Evolutionary conservation across 2,888 invertebrate genomes (phyloP).

Genomic region (Apotomis betuletana): DNA sequence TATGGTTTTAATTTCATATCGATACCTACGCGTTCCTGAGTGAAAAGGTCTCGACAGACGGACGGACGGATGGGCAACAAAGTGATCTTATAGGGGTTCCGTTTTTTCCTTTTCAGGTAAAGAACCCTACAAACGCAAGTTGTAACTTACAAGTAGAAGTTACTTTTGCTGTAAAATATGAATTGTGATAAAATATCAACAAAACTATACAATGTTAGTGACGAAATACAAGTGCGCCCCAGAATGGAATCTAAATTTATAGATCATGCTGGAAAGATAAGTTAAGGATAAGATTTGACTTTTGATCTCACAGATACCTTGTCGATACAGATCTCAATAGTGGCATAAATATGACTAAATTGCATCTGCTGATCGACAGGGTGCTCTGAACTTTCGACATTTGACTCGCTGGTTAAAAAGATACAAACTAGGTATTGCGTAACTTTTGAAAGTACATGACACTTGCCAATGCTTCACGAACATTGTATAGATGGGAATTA

Average conservation of each 20-base stretch:
- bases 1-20: too few species aligned
- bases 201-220: neutral
- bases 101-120: too few species aligned
- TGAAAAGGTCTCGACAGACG: too few species aligned
- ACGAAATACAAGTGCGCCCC: neutral
- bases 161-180: too few species aligned
- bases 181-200: neutral
- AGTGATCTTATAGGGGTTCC: too few species aligned
- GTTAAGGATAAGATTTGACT: conserved; percentile 19
- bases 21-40: too few species aligned
- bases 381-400: conserved; percentile 32
- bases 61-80: too few species aligned
- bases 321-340: conserved; percentile 24
- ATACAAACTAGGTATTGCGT: conserved; percentile 23
- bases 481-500: too few species aligned
- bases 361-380: conserved; percentile 26
- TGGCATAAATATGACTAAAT: conserved; percentile 26
- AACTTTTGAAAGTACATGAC: conserved; percentile 30
- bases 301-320: conserved; percentile 20
- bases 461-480: neutral
- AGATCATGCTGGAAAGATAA: neutral
- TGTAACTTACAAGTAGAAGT: too few species aligned
- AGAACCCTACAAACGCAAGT: too few species aligned
- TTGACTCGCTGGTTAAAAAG: conserved; percentile 23
- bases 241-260: neutral